A percentile compares a stretch with the other conserved stretches of the same genome.
Conservation (phyloP, 2,888 invertebrate species). For the Drosophila colorata region DNA sequence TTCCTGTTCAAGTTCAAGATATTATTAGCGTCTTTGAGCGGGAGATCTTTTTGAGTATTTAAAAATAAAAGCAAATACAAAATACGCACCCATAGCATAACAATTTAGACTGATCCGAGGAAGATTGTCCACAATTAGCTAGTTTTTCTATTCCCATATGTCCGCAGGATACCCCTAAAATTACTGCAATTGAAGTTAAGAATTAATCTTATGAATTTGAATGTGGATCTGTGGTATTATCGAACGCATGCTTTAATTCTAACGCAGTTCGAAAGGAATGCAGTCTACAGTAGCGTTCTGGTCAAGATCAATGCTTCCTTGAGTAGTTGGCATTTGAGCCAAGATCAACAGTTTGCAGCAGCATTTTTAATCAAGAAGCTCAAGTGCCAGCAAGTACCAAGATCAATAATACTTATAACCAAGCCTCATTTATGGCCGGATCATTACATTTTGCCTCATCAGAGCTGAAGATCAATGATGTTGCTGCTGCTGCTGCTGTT, state of each 20-base stretch:
- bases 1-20: conserved; percentile 31
- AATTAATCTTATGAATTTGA: background rate
- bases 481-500: conserved; percentile 9
- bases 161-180: conserved; percentile 1
- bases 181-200: conserved; percentile 5
- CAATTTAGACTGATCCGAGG: background rate
- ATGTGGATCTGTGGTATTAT: background rate
- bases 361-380: conserved; percentile 47
- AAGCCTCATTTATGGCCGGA: conserved; percentile 53
- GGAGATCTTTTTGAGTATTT: background rate
- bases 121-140: conserved; percentile 7
- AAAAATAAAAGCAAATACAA: background rate
- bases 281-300: conserved; percentile 4
- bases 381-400: conserved; percentile 38
- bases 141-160: background rate
- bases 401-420: conserved; percentile 55
- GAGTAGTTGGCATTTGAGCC: conserved; percentile 36
- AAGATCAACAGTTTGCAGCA: conserved; percentile 47
- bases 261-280: conserved; percentile 30
- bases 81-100: background rate
- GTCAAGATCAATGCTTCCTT: conserved; percentile 40
- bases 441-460: conserved; percentile 57
- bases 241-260: background rate
- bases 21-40: background rate
- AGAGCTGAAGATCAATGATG: conserved; percentile 50